These are phyloP conservation scores for Ochropacha duplaris DNA, from an alignment of 2,888 invertebrate genomes.

Conservation along the genomic window DNA sequence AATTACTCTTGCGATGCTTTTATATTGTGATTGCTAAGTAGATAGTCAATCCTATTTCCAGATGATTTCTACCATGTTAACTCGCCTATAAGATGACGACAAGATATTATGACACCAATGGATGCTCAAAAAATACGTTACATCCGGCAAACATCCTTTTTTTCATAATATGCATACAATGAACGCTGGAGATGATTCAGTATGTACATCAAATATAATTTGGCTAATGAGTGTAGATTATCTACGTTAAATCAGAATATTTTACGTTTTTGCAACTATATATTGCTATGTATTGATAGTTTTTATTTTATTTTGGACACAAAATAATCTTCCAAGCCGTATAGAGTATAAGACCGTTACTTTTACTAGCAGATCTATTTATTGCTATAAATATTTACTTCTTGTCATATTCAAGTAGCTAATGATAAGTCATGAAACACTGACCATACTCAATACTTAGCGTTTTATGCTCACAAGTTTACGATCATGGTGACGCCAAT, in stretches of 20 bases:
- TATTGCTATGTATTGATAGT: not conserved
- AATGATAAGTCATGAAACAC: conserved; percentile 23
- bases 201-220: not conserved
- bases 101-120: not conserved
- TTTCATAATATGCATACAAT: not conserved
- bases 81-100: not conserved
- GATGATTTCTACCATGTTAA: not conserved
- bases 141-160: not conserved
- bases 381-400: not conserved
- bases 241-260: not conserved
- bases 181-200: not conserved
- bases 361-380: no score
- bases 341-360: no score
- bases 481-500: conserved; percentile 41
- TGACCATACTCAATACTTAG: conserved; percentile 58
- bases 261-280: not conserved
- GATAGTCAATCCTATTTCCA: not conserved
- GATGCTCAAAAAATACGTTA: not conserved
- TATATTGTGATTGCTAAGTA: not conserved
- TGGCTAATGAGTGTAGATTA: not conserved
- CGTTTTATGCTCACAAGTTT: conserved; percentile 43
- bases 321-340: not conserved
- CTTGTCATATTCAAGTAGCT: not conserved
- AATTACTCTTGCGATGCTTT: not conserved
- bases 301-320: not conserved